Percentiles rank a stretch among this genome's conserved stretches.
Conservation (phyloP, 2,797 vertebrate genomes). For the Melanotaenia trifasciata region DNA sequence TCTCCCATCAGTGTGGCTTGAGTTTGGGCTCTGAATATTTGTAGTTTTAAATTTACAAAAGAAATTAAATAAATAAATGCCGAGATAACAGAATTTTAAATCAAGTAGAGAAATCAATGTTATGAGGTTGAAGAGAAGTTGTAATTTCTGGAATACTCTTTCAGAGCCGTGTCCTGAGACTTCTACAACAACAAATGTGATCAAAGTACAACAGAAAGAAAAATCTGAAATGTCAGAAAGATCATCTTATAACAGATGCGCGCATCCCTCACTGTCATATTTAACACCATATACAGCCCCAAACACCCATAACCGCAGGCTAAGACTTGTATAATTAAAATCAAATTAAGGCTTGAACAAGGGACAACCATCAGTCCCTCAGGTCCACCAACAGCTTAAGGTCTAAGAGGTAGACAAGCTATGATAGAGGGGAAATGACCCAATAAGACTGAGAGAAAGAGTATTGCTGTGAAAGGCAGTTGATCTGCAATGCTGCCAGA, state of each 20-base stretch:
- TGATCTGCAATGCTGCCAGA: conserved; percentile 68
- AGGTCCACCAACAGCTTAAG: conserved; percentile 57
- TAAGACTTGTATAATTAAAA: conserved; percentile 34
- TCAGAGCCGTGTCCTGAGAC: neutral
- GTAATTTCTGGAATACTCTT: neutral
- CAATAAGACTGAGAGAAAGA: conserved; percentile 33
- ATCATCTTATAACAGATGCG: conserved; percentile 17
- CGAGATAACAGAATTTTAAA: neutral
- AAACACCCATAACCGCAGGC: conserved; percentile 11
- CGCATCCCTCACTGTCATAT: conserved; percentile 13
- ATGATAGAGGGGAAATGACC: conserved; percentile 33
- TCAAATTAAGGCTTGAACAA: conserved; percentile 45
- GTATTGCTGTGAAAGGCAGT: conserved; percentile 55
- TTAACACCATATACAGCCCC: conserved; percentile 1
- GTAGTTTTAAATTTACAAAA: neutral
- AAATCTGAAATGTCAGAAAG: conserved; percentile 24
- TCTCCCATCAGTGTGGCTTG: neutral
- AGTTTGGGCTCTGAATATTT: neutral
- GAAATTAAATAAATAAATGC: neutral
- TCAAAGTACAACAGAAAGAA: conserved; percentile 22
- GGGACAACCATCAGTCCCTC: conserved; percentile 31
- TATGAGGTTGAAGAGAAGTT: neutral
- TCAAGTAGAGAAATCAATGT: neutral
- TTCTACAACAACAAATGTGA: conserved; percentile 17
- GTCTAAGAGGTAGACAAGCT: conserved; percentile 36